Evolutionary conservation across 1,140 invertebrate genomes (phyloP).

Genomic region (Trachymyrmex septentrionalis): DNA sequence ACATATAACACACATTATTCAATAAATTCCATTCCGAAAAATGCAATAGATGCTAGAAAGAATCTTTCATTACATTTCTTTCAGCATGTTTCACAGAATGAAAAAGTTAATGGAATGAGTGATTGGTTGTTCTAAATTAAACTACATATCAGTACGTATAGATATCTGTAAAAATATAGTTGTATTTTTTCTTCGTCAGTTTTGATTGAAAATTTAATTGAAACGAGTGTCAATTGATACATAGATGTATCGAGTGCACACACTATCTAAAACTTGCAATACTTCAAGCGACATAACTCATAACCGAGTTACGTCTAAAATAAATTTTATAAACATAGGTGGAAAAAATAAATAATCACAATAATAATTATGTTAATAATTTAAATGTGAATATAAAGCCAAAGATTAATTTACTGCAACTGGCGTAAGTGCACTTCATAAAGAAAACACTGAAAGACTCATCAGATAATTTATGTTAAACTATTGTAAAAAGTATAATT

Average conservation of each 20-base stretch:
- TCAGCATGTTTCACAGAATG: neutral
- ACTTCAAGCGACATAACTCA: slow-evolving; percentile 3
- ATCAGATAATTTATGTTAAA: neutral
- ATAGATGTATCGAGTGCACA: slow-evolving; percentile 1
- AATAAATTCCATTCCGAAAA: neutral
- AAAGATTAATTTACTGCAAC: neutral
- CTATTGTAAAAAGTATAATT: neutral
- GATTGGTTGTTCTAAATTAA: slow-evolving; percentile 22
- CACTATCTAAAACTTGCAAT: slow-evolving; percentile 15
- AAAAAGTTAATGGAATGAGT: slow-evolving; percentile 41
- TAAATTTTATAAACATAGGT: neutral
- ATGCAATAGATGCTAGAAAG: neutral
- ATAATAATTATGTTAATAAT: neutral
- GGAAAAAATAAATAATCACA: neutral
- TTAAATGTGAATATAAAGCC: neutral
- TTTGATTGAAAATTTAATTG: slow-evolving; percentile 52
- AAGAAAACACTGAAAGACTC: neutral
- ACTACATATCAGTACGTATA: slow-evolving; percentile 5
- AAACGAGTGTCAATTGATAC: slow-evolving; percentile 44
- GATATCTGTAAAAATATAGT: slow-evolving; percentile 2
- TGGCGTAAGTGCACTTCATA: neutral
- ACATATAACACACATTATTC: neutral
- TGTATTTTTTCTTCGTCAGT: slow-evolving; percentile 18
- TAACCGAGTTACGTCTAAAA: neutral
- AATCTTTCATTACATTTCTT: neutral